A percentile compares a stretch with the other conserved stretches of the same genome.
These are phyloP conservation scores for Psylliodes chrysocephalus DNA, from an alignment of 2,888 invertebrate genomes.

Conservation along the genomic window DNA sequence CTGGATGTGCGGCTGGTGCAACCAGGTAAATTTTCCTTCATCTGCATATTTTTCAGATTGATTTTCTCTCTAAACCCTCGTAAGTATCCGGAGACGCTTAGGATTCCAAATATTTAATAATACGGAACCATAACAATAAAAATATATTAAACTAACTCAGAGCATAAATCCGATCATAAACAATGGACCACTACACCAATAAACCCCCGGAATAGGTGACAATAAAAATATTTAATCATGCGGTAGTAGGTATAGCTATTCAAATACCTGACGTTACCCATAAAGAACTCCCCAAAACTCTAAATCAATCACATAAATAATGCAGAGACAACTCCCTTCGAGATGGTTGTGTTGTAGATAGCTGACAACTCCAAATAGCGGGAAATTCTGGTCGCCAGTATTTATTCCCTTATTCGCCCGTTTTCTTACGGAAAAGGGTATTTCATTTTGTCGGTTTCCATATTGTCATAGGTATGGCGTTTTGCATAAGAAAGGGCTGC, in stretches of 20 bases:
- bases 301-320: slow-evolving; percentile 29
- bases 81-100: too few species aligned
- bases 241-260: slow-evolving; percentile 9
- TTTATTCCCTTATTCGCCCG: background rate
- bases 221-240: slow-evolving; percentile 22
- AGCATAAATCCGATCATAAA: slow-evolving; percentile 18
- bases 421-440: background rate
- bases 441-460: background rate
- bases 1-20: slow-evolving; percentile 96
- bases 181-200: slow-evolving; percentile 12
- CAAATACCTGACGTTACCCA: slow-evolving; percentile 14
- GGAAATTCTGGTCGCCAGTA: slow-evolving; percentile 1
- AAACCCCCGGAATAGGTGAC: slow-evolving; percentile 13
- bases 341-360: slow-evolving; percentile 13
- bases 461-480: background rate
- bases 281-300: slow-evolving; percentile 17
- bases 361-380: slow-evolving; percentile 13
- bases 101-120: background rate
- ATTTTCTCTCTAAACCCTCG: too few species aligned
- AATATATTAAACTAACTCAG: background rate
- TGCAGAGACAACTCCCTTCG: slow-evolving; percentile 18
- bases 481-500: too few species aligned
- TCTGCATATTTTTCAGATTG: too few species aligned
- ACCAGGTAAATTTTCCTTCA: slow-evolving; percentile 78
- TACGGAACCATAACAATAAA: background rate